phyloP scores from a whole-genome alignment of 53 echinoderm and acorn worm species.

The Henricia sp. region DNA sequence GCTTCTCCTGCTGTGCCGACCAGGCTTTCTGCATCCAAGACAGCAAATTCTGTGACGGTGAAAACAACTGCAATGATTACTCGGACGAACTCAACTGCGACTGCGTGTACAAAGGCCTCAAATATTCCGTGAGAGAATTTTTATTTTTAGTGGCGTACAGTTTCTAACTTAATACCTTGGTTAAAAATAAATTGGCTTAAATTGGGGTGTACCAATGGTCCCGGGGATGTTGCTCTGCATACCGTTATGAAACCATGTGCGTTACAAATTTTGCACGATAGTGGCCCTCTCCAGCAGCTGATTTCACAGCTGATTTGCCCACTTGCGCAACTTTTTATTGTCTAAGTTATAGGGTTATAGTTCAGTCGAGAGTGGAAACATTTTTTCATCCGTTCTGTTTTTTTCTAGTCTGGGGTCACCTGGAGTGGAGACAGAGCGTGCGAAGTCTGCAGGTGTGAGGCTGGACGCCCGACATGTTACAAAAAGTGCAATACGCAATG shows the following conservation, averaged over 20 bases:
- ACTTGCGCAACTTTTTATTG: too few relatives aligned
- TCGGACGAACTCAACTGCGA: constrained; percentile 74
- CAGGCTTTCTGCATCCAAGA: constrained; percentile 60
- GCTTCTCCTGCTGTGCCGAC: constrained; percentile 57
- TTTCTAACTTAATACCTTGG: too few relatives aligned
- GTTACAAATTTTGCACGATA: too few relatives aligned
- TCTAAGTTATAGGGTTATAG: too few relatives aligned
- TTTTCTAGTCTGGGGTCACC: constrained; percentile 46
- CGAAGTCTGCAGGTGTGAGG: constrained; percentile 64
- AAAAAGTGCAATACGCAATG: constrained; percentile 62
- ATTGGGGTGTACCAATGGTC: too few relatives aligned
- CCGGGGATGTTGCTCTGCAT: too few relatives aligned
- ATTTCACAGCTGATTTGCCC: too few relatives aligned
- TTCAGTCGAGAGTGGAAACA: neutral
- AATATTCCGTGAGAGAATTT: constrained; percentile 1
- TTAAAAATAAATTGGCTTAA: too few relatives aligned
- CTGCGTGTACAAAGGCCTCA: constrained; percentile 55
- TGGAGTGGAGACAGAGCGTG: constrained; percentile 65
- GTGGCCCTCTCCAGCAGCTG: too few relatives aligned
- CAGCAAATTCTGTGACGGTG: constrained; percentile 56
- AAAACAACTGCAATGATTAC: constrained; percentile 55
- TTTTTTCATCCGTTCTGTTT: too few relatives aligned
- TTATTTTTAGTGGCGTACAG: neutral
- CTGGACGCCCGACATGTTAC: constrained; percentile 33
- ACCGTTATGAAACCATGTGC: too few relatives aligned